Percentiles rank a stretch among this genome's conserved stretches.
phyloP scores from a whole-genome alignment of 2,113 vertebrate genomes.

The Sphaerodactylus townsendi region DNA sequence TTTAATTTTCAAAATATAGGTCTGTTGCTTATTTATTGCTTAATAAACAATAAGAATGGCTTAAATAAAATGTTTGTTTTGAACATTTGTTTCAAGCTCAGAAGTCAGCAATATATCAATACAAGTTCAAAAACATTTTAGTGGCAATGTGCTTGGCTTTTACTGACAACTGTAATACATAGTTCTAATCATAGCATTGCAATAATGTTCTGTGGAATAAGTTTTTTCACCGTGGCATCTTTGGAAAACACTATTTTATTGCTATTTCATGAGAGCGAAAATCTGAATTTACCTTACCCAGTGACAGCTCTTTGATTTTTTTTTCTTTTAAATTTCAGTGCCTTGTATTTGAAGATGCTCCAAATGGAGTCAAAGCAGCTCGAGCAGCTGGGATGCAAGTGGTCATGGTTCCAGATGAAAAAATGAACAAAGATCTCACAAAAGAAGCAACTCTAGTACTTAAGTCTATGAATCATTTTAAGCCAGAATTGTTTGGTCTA shows the following conservation, averaged over 20 bases:
- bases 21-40: conserved; percentile 18
- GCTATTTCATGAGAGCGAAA: not conserved
- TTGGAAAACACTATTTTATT: not conserved
- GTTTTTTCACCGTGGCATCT: not conserved
- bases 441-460: conserved; percentile 81
- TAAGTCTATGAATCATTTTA: conserved; percentile 84
- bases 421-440: conserved; percentile 76
- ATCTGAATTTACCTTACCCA: not conserved
- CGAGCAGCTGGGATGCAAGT: conserved; percentile 89
- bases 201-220: not conserved
- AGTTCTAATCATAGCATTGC: conserved; percentile 8
- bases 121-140: not conserved
- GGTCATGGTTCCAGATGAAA: conserved; percentile 89
- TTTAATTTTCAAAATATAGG: conserved; percentile 2
- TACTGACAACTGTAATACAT: not conserved
- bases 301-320: not conserved
- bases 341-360: conserved; percentile 93
- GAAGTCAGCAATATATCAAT: not conserved
- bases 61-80: conserved; percentile 32
- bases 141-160: not conserved
- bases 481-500: conserved; percentile 86
- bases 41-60: conserved; percentile 10
- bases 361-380: conserved; percentile 85
- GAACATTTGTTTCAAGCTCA: not conserved
- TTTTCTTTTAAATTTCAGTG: conserved; percentile 74